Base-by-base conservation (phyloP, 2,113 vertebrate species). In the Saimiri boliviensis region DNA sequence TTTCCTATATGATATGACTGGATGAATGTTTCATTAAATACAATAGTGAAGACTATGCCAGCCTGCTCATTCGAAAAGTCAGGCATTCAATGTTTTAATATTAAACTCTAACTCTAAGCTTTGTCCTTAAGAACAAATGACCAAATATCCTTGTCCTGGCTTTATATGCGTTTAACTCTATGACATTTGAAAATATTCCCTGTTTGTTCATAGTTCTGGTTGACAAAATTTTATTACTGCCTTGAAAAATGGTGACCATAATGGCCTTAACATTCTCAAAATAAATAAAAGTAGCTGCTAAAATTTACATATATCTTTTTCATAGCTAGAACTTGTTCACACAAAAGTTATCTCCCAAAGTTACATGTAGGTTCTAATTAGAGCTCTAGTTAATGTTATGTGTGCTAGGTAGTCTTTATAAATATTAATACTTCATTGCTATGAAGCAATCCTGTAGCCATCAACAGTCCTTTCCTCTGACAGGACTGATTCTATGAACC, bases 241-340 rank as follows among this genome's bases (percentile, higher is more conserved):
- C 80, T 77, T 90, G 32, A 95, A 93, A 63, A 37, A 96, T 56
- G 37, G 19, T 93, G 58, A 47, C 45, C 82, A 45, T 54, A 58
- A 81, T 80, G n/a, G 71, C 35, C 9, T 81, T 82, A 35, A 92
- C 19, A 74, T 81, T 70, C 16, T 45, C 30, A 74, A 37, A 47
- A 52, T 84, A 96, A 81, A 82, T 95, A 83, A 93, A 94, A 92
- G 81, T 79, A 86, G 14, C 49, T 86, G 23, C 81, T 94, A 27
- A 93, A 70, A 47, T 71, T 49, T 95, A 14, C 4, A 85, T 85
- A 21, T 58, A 79, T 14, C 2, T 90, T 79, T 92, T 84, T 91
- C 16, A 32, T 68, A 70, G 54, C 42, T 63, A 60, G 8, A 85
- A 77, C 25, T 81, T 63, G 54, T 89, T 86, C 40, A 81, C 17